phyloP scores from a whole-genome alignment of 2,113 vertebrate species.

The Antigone vipio region DNA sequence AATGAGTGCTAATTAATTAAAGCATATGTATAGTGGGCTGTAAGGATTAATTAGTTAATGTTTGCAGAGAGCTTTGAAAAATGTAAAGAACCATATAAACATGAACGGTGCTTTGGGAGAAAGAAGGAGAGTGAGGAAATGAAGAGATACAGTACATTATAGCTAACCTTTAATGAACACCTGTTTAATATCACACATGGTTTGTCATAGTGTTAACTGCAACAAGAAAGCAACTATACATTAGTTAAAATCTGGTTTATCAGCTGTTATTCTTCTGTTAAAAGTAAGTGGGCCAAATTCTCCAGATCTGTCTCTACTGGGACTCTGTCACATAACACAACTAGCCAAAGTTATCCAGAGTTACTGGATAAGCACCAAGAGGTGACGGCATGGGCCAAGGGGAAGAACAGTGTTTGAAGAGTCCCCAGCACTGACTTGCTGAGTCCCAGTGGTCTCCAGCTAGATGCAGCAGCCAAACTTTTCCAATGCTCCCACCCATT shows the following conservation, averaged over 20 bases:
- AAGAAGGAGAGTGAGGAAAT: not conserved
- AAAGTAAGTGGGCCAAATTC: not conserved
- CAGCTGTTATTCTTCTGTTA: not conserved
- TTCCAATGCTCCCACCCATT: not conserved
- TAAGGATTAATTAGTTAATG: conserved; percentile 40
- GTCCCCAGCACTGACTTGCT: not conserved
- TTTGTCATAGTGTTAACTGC: not conserved
- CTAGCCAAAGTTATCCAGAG: not conserved
- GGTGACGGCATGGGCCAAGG: not conserved
- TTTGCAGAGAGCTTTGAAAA: conserved; percentile 26
- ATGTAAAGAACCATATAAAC: not conserved
- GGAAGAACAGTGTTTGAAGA: not conserved
- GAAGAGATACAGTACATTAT: not conserved
- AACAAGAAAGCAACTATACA: not conserved
- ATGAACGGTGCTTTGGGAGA: not conserved
- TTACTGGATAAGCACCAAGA: not conserved
- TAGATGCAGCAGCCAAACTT: not conserved
- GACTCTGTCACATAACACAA: rapidly evolving
- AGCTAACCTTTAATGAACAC: not conserved
- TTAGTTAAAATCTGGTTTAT: not conserved
- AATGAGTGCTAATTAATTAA: conserved; percentile 58
- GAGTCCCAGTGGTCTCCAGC: not conserved
- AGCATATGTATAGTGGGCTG: conserved; percentile 30
- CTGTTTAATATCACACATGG: not conserved
- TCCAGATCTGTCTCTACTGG: not conserved